Percentiles rank a stretch among this genome's conserved stretches.
Conservation (phyloP, 1,140 invertebrate genomes). For the Goniozus legneri region DNA sequence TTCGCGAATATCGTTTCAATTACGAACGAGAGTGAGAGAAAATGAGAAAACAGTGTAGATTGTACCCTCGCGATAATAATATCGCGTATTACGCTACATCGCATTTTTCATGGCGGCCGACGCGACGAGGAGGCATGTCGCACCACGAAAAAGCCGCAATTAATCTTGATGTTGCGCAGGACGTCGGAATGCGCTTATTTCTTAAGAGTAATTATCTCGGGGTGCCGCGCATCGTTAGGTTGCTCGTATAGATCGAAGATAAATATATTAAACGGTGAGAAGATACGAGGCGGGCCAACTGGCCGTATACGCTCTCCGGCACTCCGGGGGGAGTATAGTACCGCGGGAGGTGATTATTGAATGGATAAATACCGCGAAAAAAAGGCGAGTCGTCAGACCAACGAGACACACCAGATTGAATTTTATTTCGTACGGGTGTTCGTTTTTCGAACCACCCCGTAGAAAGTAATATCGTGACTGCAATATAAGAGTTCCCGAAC, state of each 20-base stretch:
- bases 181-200: conserved; percentile 19
- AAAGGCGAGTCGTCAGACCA: not conserved
- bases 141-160: conserved; percentile 14
- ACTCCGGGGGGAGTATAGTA: too few species aligned
- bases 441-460: conserved; percentile 17
- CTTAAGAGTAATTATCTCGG: conserved; percentile 26
- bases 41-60: not conserved
- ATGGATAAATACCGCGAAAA: conserved; percentile 22
- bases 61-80: conserved; percentile 22
- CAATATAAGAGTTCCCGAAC: conserved; percentile 28
- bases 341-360: conserved; percentile 18
- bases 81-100: too few species aligned
- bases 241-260: conserved; percentile 27
- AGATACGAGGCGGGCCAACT: conserved; percentile 5
- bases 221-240: conserved; percentile 19
- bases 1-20: too few species aligned
- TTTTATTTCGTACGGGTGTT: conserved; percentile 17
- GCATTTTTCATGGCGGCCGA: too few species aligned
- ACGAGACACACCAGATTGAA: conserved; percentile 17
- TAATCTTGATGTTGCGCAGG: conserved; percentile 16
- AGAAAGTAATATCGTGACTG: conserved; percentile 17
- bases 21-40: not conserved
- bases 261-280: conserved; percentile 32
- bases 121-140: conserved; percentile 12
- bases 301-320: not conserved